Percentiles rank a stretch among this genome's conserved stretches.
Conservation (phyloP, 2,113 vertebrate genomes). For the Cisticola juncidis region DNA sequence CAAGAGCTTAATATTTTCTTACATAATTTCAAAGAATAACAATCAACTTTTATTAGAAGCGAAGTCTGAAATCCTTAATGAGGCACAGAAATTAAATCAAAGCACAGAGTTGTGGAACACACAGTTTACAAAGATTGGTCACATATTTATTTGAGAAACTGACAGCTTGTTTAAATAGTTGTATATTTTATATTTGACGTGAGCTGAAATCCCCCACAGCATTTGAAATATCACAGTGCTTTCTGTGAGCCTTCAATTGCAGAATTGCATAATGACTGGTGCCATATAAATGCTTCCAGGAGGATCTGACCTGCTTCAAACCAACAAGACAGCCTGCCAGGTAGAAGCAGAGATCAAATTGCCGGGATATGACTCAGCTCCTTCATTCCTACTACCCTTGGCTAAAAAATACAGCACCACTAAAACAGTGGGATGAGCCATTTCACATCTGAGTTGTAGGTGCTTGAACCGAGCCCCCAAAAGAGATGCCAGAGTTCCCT, state of each 20-base stretch:
- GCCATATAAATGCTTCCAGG: neutral
- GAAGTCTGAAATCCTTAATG: neutral
- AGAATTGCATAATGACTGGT: neutral
- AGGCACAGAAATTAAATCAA: constrained; percentile 4
- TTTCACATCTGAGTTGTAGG: neutral
- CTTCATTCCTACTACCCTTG: neutral
- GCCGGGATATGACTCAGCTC: neutral
- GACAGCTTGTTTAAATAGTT: neutral
- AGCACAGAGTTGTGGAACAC: neutral
- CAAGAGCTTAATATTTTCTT: constrained; percentile 2
- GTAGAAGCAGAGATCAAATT: neutral
- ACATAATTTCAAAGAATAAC: neutral
- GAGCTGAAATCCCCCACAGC: neutral
- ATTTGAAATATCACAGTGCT: neutral
- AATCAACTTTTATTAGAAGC: neutral
- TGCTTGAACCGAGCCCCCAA: neutral
- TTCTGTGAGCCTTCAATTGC: neutral
- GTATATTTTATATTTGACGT: neutral
- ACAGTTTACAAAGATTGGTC: neutral
- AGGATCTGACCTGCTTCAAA: neutral
- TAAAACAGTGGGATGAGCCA: neutral
- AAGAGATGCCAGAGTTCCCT: neutral
- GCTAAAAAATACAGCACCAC: neutral
- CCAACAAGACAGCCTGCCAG: neutral
- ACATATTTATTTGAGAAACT: neutral